Conservation (phyloP, 2,797 vertebrate species). For the Neomorphus geoffroyi region DNA sequence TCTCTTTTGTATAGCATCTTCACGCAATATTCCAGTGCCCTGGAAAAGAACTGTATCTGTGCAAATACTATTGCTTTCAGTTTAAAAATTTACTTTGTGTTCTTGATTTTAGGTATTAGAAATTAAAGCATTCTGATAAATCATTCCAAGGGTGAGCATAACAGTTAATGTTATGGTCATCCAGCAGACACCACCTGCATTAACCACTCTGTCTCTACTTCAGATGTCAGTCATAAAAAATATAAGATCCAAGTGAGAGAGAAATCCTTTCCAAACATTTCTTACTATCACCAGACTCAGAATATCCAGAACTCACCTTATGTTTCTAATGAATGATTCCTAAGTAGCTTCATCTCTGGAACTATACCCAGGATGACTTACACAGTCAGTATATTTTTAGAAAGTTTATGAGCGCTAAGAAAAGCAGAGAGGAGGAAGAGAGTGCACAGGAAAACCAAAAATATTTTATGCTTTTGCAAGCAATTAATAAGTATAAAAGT, state of each 20-base stretch:
- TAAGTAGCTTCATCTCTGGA: slow-evolving; percentile 11
- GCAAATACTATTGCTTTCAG: background rate
- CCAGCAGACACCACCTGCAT: background rate
- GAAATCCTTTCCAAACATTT: background rate
- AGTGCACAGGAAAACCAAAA: slow-evolving; percentile 49
- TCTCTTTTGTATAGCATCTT: background rate
- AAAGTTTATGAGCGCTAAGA: slow-evolving; percentile 40
- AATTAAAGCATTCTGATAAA: background rate
- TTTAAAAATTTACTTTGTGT: background rate
- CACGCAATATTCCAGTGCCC: background rate
- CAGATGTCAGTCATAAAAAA: background rate
- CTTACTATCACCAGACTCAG: background rate
- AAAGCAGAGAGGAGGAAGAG: slow-evolving; percentile 14
- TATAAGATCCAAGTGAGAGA: background rate
- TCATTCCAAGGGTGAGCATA: background rate
- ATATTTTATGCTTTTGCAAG: slow-evolving; percentile 51
- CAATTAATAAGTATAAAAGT: background rate
- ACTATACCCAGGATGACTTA: background rate
- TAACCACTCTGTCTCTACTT: background rate
- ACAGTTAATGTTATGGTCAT: background rate
- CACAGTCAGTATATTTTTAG: slow-evolving; percentile 54
- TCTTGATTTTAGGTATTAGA: background rate
- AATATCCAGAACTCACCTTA: slow-evolving; percentile 3
- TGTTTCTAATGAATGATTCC: background rate
- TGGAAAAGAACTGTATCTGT: background rate